Base-by-base conservation (phyloP, 2,113 vertebrate species). In the Zapus hudsonius region DNA sequence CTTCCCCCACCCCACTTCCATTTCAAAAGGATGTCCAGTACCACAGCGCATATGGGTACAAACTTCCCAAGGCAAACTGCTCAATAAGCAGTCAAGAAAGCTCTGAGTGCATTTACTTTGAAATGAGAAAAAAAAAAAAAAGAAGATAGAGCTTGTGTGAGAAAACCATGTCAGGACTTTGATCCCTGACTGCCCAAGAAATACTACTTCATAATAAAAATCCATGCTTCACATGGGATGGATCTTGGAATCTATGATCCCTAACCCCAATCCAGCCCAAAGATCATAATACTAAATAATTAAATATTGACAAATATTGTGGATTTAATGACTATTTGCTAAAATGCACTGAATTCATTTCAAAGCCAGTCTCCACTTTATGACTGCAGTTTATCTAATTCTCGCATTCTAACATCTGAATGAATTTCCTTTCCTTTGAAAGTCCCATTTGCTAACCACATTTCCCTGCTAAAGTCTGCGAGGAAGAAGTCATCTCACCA, bases 371-470 rank as follows among this genome's bases (percentile, higher is more conserved):
- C 84, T 94, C 42, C 85, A 83, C 94, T 94, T 94, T 89, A 94
- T 93, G 87, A 84, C 40, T 59, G 75, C 19, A 89, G 73, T 92
- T 91, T 92, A 94, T 97, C 92, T 92, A 93, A 85, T 96, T 97
- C 82, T 94, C 94, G 90, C 80, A 87, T 59, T 89, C 88, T 91
- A 96, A 80, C 89, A 95, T 94, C 89, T 96, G 95, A 94, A 94
- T 83, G 93, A 91, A 95, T 79, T 97, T 96, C 97, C 93, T 95
- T 92, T 94, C 64, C 94, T 97, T 96, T 97, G 93, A 97, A 96
- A 92, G 59, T 85, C 91, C 87, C 97, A 97, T 97, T 96, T 96
- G 95, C 72, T 95, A 79, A 92, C 95, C 97, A 97, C 94, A 97
- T 97, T 97, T 96, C 55, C 64, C 66, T 93, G 84, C 47, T 91